Base-by-base conservation (phyloP, 2,797 vertebrate genomes). In the Sebastes miniatus region DNA sequence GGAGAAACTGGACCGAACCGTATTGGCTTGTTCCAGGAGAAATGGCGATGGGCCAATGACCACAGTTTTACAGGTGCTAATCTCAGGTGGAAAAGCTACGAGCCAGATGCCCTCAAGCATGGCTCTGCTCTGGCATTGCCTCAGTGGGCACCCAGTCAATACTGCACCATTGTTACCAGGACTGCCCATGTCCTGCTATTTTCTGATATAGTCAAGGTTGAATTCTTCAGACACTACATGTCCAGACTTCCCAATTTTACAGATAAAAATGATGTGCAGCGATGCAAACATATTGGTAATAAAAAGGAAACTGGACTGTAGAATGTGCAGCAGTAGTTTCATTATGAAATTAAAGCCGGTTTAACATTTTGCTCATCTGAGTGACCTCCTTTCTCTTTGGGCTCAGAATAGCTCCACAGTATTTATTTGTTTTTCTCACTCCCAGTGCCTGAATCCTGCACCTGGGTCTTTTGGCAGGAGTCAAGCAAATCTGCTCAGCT, bases 401-500 rank as follows among this genome's bases (percentile, higher is more conserved):
- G 58, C 76, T 83, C 57, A 85, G 58, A 79, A 32, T 59, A 76
- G 64, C 77, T 61, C 52, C 3, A 29, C 76, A 84, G 22, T 80
- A 77, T 78, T 78, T 80, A 61, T 88, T 78, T 83, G 77, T 84
- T 68, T 77, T 83, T 27, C n/a, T 54, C n/a, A 2, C 73, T 75
- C 50, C 12, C 7, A 4, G 5, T 34, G 74, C 73, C 64, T 74
- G 76, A 76, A 65, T 82, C 68, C 81, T 73, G 58, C 79, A 87
- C 81, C 85, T 88, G 83, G 83, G 77, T 83, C 78, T 86, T 88
- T 87, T 92, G 90, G 84, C 83, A 84, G 50, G 47, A 82, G 27
- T 75, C 24, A 39, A 73, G 76, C 32, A 75, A 89, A 90, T 87
- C 80, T 76, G 69, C 71, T 85, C 74, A 78, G 85, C 77, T 85